These are phyloP conservation scores for Cephus pulcher DNA, from an alignment of 2,888 invertebrate genomes.

Conservation along the genomic window DNA sequence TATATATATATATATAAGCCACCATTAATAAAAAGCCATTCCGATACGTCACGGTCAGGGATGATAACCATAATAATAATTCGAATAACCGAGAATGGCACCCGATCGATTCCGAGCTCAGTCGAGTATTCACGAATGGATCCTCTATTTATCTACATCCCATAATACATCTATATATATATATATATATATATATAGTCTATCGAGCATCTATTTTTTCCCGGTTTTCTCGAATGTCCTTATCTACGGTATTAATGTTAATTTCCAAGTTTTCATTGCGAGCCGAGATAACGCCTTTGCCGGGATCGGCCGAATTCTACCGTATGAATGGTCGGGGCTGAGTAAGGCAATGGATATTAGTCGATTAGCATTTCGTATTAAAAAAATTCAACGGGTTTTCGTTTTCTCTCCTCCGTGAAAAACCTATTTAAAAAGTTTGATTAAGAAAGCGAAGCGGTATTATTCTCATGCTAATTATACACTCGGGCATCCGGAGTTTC, in stretches of 20 bases:
- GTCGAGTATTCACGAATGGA: neutral
- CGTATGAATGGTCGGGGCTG: slow-evolving; percentile 35
- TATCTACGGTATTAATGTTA: neutral
- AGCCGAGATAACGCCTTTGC: neutral
- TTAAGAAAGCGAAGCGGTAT: slow-evolving; percentile 59
- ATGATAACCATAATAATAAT: neutral
- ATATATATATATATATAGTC: neutral
- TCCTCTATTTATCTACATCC: neutral
- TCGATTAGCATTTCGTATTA: slow-evolving; percentile 59
- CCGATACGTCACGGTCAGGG: neutral
- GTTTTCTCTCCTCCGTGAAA: slow-evolving; percentile 41
- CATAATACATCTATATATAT: neutral
- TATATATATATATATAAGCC: neutral
- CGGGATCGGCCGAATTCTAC: neutral
- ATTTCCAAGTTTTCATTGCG: neutral
- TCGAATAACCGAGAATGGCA: neutral
- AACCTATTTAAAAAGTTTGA: slow-evolving; percentile 66
- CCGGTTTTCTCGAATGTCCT: neutral
- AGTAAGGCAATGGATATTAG: slow-evolving; percentile 55
- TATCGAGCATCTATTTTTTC: neutral
- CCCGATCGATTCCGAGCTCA: neutral
- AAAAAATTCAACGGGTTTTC: slow-evolving; percentile 38
- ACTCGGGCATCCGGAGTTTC: slow-evolving; percentile 39
- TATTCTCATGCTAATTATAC: slow-evolving; percentile 66
- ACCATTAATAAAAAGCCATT: neutral